A percentile compares a stretch with the other conserved stretches of the same genome.
These are phyloP conservation scores for Drosophila ezoana DNA, from an alignment of 2,888 invertebrate genomes.

Conservation along the genomic window DNA sequence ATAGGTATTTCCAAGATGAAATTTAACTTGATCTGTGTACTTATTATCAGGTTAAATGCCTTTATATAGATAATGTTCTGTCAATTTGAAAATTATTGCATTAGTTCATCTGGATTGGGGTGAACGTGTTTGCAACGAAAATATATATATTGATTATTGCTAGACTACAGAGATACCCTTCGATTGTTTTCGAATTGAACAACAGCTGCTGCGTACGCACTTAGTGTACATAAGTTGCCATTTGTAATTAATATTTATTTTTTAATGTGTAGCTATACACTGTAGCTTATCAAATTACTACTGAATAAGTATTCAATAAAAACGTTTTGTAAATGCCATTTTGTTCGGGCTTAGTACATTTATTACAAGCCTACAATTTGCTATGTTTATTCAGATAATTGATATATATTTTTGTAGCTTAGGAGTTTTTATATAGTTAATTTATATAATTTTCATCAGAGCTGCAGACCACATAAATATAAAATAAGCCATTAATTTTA, in stretches of 20 bases:
- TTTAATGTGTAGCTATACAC: conserved; percentile 14
- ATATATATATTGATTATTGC: conserved; percentile 15
- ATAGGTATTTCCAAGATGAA: conserved; percentile 4
- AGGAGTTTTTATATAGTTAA: no score
- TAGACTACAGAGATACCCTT: conserved; percentile 36
- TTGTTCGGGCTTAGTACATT: not conserved
- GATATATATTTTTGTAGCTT: no score
- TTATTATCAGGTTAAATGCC: conserved; percentile 9
- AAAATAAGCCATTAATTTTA: no score
- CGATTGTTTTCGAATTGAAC: not conserved
- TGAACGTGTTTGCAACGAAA: not conserved
- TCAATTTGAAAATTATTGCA: not conserved
- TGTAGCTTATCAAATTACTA: conserved; percentile 12
- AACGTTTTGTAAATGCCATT: conserved; percentile 29
- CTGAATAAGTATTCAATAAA: conserved; percentile 34
- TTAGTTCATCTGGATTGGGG: conserved; percentile 2
- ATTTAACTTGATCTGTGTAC: conserved; percentile 4
- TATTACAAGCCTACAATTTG: not conserved
- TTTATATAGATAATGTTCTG: conserved; percentile 1
- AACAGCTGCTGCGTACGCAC: not conserved
- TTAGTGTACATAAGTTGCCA: not conserved
- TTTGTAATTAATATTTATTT: conserved; percentile 44
- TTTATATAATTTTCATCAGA: no score
- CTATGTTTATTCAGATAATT: not conserved
- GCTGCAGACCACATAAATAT: no score